A percentile compares a stretch with the other conserved stretches of the same genome.
These are phyloP conservation scores for Andrena trimmerana DNA, from an alignment of 2,888 invertebrate species.

Conservation along the genomic window DNA sequence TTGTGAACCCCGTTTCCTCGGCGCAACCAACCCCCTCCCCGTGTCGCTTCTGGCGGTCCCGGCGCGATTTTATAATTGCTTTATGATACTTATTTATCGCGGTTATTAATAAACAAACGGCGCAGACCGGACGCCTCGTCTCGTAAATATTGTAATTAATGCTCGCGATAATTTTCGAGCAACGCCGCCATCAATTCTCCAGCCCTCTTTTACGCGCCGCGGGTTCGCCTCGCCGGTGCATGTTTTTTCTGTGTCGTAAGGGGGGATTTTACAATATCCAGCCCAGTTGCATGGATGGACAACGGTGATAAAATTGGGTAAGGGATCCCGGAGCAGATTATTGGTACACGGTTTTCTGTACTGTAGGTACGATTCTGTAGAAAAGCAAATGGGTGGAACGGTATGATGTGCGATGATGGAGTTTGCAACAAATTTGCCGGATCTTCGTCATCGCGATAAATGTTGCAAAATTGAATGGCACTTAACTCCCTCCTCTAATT, in stretches of 20 bases:
- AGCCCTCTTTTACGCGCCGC: not conserved
- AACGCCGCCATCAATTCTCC: constrained; percentile 32
- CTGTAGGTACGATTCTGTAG: not conserved
- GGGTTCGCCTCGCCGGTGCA: not conserved
- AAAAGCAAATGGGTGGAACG: too few relatives aligned
- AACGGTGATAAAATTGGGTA: not conserved
- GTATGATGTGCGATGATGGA: too few relatives aligned
- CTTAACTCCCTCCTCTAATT: too few relatives aligned
- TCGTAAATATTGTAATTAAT: constrained; percentile 59
- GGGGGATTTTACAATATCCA: not conserved
- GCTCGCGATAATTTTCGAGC: constrained; percentile 47
- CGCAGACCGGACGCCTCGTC: constrained; percentile 2
- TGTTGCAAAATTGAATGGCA: too few relatives aligned
- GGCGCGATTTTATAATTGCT: constrained; percentile 48
- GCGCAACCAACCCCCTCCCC: not conserved
- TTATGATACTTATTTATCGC: constrained; percentile 52
- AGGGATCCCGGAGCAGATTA: not conserved
- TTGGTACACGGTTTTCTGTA: not conserved
- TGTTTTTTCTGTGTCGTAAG: not conserved
- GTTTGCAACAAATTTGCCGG: too few relatives aligned
- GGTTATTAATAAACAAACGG: constrained; percentile 60
- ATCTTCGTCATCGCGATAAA: too few relatives aligned
- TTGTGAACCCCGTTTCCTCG: not conserved
- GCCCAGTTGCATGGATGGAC: not conserved
- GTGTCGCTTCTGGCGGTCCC: constrained; percentile 24